Base-by-base conservation (phyloP, 2,888 invertebrate species). In the Drosophila subquinaria region DNA sequence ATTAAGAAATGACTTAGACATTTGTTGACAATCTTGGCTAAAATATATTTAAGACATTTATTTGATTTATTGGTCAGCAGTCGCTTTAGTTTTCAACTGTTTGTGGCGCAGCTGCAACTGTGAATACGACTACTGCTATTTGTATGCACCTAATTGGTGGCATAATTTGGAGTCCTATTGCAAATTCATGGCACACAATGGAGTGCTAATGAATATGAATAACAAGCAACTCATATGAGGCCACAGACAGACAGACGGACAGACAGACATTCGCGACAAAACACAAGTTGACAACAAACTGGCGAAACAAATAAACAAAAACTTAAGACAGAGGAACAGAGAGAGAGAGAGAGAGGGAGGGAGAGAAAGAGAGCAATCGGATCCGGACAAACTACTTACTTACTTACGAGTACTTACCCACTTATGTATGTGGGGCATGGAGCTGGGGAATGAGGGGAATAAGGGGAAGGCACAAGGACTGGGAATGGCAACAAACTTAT, bases 181-280 rank as follows among this genome's bases (percentile, higher is more conserved):
- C 73, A 73, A 70, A 79, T 85, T 69, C 72, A 72, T 59, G 69
- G 65, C 82, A 76, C 73, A 84, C 88, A 84, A 84, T 88, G 66
- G 74, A 27, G 66, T 67, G 69, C 86, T 85, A 85, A 85, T 88
- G 84, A 85, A 85, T 85, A 85, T 82, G 86, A 85, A 85, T 85
- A 79, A 79, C 80, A 76, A 78, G 78, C 65, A 68, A 62, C 72
- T 67, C 65, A 66, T 65, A 67, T 67, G 81, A 66, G 72, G 66
- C 68, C 59, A 73, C 68, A 76, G 77, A 67, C 63, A 70, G 60
- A 48, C 35, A 59, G 63, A 72, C 68, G 75, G 76, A 66, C 60
- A 69, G 57, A 48, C 23, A 27, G 27, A 27, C 27, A 56, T 67
- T 70, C 38, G 65, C 74, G 68, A 48, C 69, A 43, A 52, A 48